Evolutionary conservation across 2,888 invertebrate genomes (phyloP).

Genomic region (Petrolisthes manimaculis): DNA sequence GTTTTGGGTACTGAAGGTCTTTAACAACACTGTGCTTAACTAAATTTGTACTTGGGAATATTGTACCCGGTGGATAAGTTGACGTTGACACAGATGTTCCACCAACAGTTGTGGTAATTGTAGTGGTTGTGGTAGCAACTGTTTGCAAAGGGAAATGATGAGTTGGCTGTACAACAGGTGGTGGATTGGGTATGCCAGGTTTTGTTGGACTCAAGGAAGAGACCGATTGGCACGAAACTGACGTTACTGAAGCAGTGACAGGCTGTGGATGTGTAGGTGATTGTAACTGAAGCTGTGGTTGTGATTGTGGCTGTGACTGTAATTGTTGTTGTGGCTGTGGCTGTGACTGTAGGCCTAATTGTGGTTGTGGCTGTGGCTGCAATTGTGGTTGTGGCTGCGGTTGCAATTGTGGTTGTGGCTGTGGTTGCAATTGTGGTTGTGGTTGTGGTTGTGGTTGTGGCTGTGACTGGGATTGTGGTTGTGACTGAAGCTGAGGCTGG

Average conservation of each 20-base stretch:
- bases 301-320: conserved; percentile 6
- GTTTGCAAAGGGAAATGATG: conserved; percentile 46
- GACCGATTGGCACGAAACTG: conserved; percentile 39
- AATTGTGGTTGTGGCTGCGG: neutral
- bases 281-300: conserved; percentile 32
- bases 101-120: conserved; percentile 40
- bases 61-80: conserved; percentile 57
- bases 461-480: conserved; percentile 2
- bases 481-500: conserved; percentile 8
- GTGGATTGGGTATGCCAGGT: conserved; percentile 31
- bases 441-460: neutral
- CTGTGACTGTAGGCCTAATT: conserved; percentile 29
- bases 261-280: conserved; percentile 29
- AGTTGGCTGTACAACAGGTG: conserved; percentile 36
- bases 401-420: neutral
- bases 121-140: conserved; percentile 40
- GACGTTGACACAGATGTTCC: conserved; percentile 40
- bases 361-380: neutral
- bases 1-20: conserved; percentile 52
- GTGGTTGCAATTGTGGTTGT: neutral
- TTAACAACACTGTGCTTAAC: conserved; percentile 59
- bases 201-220: conserved; percentile 31
- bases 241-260: conserved; percentile 22
- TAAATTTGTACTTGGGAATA: conserved; percentile 65
- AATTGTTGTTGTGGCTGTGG: conserved; percentile 18